Evolutionary conservation across 2,888 invertebrate species (phyloP).

Genomic region (Thymelicus acteon): DNA sequence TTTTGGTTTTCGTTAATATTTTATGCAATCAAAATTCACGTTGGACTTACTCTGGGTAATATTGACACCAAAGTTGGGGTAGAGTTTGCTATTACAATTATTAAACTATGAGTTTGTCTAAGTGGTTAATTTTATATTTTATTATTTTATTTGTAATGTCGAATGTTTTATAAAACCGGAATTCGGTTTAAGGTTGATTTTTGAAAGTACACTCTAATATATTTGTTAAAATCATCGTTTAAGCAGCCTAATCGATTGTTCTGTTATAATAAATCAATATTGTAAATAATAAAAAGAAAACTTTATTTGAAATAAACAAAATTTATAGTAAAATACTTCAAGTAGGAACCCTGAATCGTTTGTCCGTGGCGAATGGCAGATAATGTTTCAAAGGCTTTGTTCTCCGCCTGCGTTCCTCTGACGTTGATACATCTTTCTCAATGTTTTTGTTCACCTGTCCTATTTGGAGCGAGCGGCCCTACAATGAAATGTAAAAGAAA

Average conservation of each 20-base stretch:
- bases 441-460: constrained; percentile 39
- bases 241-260: too few relatives aligned
- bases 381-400: constrained; percentile 46
- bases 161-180: too few relatives aligned
- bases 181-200: too few relatives aligned
- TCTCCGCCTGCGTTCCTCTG: constrained; percentile 37
- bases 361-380: constrained; percentile 40
- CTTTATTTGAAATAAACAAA: neutral
- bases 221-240: too few relatives aligned
- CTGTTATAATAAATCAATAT: too few relatives aligned
- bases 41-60: too few relatives aligned
- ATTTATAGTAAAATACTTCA: neutral
- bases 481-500: constrained; percentile 34
- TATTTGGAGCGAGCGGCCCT: constrained; percentile 28
- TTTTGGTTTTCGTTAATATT: neutral
- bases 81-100: neutral
- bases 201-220: too few relatives aligned
- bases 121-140: neutral
- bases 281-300: too few relatives aligned
- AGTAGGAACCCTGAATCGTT: constrained; percentile 25
- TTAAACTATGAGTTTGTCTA: neutral
- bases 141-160: too few relatives aligned
- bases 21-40: neutral
- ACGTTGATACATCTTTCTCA: constrained; percentile 45
- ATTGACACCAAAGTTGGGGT: too few relatives aligned